phyloP scores from a whole-genome alignment of 2,888 invertebrate species.

The Chymomyza caudatula region DNA sequence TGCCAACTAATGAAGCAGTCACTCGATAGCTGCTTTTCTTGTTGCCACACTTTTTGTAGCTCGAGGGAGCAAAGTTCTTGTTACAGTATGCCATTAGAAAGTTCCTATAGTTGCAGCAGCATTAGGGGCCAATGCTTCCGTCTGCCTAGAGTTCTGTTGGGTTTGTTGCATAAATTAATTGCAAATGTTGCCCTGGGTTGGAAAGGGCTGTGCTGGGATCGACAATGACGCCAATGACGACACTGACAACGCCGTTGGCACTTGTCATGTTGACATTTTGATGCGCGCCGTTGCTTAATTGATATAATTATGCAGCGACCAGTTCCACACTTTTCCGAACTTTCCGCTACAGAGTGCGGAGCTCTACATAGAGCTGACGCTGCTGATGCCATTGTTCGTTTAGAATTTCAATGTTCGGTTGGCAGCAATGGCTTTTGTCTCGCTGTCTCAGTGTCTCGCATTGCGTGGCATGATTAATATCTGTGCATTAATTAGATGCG shows the following conservation, averaged over 20 bases:
- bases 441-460: slow-evolving; percentile 17
- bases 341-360: too few relatives aligned
- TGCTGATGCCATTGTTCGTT: not conserved
- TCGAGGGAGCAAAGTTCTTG: not conserved
- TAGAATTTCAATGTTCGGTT: not conserved
- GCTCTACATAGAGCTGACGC: too few relatives aligned
- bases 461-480: slow-evolving; percentile 54
- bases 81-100: not conserved
- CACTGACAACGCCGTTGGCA: slow-evolving; percentile 12
- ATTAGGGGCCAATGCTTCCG: not conserved
- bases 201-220: too few relatives aligned
- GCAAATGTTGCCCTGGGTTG: slow-evolving; percentile 1
- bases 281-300: slow-evolving; percentile 28
- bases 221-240: not conserved
- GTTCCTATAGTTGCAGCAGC: not conserved
- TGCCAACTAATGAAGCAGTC: not conserved
- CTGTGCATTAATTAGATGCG: slow-evolving; percentile 54
- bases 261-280: slow-evolving; percentile 41
- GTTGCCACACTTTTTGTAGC: not conserved
- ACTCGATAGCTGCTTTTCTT: not conserved
- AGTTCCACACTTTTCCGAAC: not conserved
- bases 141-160: not conserved
- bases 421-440: not conserved
- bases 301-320: slow-evolving; percentile 10
- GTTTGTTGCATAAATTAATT: slow-evolving; percentile 13